Evolutionary conservation across 2,113 vertebrate species (phyloP).

Genomic region (Tonatia bakeri): DNA sequence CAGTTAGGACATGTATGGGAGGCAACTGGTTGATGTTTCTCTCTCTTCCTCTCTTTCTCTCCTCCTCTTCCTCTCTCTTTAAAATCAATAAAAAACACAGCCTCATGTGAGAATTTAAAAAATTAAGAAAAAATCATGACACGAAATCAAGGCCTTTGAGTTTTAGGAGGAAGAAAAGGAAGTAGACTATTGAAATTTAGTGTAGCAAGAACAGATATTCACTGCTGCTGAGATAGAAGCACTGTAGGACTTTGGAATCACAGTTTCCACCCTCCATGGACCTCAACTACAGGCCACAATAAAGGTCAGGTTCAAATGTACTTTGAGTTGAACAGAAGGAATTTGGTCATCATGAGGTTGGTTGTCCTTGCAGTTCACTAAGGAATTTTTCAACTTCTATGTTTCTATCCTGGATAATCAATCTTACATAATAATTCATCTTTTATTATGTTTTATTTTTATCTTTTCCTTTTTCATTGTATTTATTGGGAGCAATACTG

Average conservation of each 20-base stretch:
- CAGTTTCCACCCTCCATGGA: neutral
- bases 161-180: neutral
- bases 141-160: neutral
- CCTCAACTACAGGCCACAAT: neutral
- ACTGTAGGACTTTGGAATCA: neutral
- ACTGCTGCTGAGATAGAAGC: neutral
- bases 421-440: neutral
- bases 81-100: too few species aligned
- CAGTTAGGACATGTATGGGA: too few species aligned
- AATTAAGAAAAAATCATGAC: neutral
- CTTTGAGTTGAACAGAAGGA: neutral
- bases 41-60: too few species aligned
- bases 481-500: too few species aligned
- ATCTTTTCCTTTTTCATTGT: too few species aligned
- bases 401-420: neutral
- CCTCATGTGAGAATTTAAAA: too few species aligned
- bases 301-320: neutral
- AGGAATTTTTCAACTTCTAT: constrained; percentile 26
- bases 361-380: neutral
- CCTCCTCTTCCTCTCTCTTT: too few species aligned
- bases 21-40: too few species aligned
- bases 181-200: neutral
- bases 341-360: neutral
- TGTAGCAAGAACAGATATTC: neutral
- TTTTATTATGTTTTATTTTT: neutral